phyloP scores from a whole-genome alignment of 1,140 invertebrate species.

The Proctacanthus coquilletti region DNA sequence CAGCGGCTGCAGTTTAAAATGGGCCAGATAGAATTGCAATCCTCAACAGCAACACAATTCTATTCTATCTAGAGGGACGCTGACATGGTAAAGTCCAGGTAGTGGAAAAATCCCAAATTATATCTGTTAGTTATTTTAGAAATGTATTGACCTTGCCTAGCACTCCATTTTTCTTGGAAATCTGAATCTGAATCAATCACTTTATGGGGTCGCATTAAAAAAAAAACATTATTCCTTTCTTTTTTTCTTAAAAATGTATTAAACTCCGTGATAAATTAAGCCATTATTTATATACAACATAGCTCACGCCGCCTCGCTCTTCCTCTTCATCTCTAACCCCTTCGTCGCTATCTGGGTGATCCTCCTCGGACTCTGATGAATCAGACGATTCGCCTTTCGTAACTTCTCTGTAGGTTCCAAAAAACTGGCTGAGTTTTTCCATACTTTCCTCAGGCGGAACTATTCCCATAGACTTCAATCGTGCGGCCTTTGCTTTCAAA shows the following conservation, averaged over 20 bases:
- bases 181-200: not conserved
- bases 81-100: not conserved
- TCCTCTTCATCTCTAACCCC: constrained; percentile 19
- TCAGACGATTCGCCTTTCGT: constrained; percentile 10
- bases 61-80: constrained; percentile 23
- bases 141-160: not conserved
- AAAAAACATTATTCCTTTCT: not conserved
- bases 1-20: constrained; percentile 94
- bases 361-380: constrained; percentile 15
- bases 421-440: constrained; percentile 16
- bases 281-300: too few relatives aligned
- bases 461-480: constrained; percentile 5
- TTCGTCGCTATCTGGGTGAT: constrained; percentile 11
- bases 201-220: too few relatives aligned
- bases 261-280: too few relatives aligned
- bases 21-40: constrained; percentile 93
- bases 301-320: constrained; percentile 13
- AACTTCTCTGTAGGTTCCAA: constrained; percentile 16
- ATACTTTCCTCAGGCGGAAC: constrained; percentile 12
- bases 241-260: not conserved
- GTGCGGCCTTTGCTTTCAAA: constrained; percentile 10
- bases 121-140: not conserved
- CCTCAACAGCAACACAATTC: constrained; percentile 49
- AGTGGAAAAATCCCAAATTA: not conserved
- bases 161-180: not conserved